These are phyloP conservation scores for Orgyia antiqua DNA, from an alignment of 2,888 invertebrate genomes.

Conservation along the genomic window DNA sequence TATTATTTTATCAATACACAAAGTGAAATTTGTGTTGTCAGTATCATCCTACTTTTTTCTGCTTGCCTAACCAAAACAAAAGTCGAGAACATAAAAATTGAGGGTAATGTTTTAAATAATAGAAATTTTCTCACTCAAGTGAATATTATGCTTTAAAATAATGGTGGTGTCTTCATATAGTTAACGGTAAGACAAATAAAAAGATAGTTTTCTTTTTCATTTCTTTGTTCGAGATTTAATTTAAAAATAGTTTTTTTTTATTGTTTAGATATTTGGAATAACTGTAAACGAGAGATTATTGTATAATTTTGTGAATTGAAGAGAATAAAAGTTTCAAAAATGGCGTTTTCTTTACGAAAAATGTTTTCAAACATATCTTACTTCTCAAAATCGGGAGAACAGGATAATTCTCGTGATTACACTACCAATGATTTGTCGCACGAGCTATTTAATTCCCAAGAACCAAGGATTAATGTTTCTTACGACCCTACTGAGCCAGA, in stretches of 20 bases:
- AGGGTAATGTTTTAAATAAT: conserved; percentile 36
- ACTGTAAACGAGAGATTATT: conserved; percentile 10
- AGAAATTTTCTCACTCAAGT: conserved; percentile 17
- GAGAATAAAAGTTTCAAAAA: conserved; percentile 22
- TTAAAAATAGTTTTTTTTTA: conserved; percentile 8
- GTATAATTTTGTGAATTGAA: conserved; percentile 1
- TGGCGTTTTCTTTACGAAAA: conserved; percentile 68
- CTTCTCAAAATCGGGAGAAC: conserved; percentile 53
- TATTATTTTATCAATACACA: no score
- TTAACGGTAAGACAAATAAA: conserved; percentile 27
- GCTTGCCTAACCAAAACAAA: no score
- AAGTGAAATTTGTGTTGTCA: no score
- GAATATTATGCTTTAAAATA: conserved; percentile 31
- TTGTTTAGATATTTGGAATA: conserved; percentile 13
- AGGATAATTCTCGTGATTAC: conserved; percentile 10
- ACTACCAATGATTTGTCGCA: conserved; percentile 8
- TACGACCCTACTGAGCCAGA: conserved; percentile 50
- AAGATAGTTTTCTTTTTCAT: neutral
- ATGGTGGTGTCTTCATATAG: conserved; percentile 17
- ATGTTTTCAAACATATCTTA: conserved; percentile 67
- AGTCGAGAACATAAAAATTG: conserved; percentile 26
- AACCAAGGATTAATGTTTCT: conserved; percentile 27
- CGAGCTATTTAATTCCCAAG: conserved; percentile 20
- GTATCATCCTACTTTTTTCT: no score
- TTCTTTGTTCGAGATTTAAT: conserved; percentile 17